Evolutionary conservation across 1,140 invertebrate genomes (phyloP), one percentile per base, ranked within the genome.

Genomic region (Zaprionus inermis): DNA sequence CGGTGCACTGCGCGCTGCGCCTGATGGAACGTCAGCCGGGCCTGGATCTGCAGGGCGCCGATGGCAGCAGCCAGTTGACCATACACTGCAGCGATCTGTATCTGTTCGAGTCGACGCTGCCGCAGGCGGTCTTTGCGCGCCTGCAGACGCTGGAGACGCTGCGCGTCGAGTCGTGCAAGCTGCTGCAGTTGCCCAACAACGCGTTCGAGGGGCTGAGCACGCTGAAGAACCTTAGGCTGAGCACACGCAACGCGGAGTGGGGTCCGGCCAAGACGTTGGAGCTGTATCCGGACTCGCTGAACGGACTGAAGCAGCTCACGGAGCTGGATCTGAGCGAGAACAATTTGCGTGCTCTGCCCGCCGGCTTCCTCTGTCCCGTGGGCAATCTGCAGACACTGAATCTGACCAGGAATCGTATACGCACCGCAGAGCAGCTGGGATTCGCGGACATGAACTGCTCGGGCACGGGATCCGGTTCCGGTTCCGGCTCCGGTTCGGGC

Each of bases 371-470:
- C 59, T 97, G 97, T 90, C 94, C 95, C 4, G 92, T 98, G 66
- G 94, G 94, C 56, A 96, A 96, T 83, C 93, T 98, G 6, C 96
- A 96, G 82, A 94, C 95, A 55, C 93, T 98, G 22, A 98, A 98
- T 93, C 93, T 98, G 68, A 97, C 97, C 10, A 93, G 94, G 22
- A 98, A 98, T 92, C 94, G 95, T 78, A 95, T 98, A 71, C 94
- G 94, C 52, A 95, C 95, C 44, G 93, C 97, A 7, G 95, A 95
- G 34, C 94, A 96, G 70, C 93, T 97, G 60, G 96, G 97, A 9
- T 94, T 96, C 80, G 85, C 93, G 41, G 94, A 93, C 44, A 93
- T 93, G 81, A 93, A 93, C 56, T 94, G 94, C 68, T n/a, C n/a
- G n/a, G 92, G 93, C 5, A 9, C 5, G 30, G 7, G 30, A 4